Evolutionary conservation across 1,140 invertebrate species (phyloP).

Genomic region (Anagrus nilaparvatae): DNA sequence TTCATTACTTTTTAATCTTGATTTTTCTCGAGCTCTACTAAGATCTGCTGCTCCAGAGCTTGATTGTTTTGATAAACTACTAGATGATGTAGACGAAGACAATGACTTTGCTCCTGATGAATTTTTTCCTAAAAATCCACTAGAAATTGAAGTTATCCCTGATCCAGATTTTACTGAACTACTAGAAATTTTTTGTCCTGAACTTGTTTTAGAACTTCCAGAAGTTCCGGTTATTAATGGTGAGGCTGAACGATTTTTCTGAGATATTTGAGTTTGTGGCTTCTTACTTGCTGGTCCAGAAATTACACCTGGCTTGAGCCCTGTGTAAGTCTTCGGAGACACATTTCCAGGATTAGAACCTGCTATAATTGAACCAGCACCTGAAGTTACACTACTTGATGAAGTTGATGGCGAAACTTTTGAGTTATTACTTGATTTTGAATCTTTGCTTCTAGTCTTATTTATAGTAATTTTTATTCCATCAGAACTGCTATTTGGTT

Average conservation of each 20-base stretch:
- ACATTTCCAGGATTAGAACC: constrained; percentile 40
- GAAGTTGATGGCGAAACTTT: constrained; percentile 27
- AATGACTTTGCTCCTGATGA: constrained; percentile 31
- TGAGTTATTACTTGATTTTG: constrained; percentile 38
- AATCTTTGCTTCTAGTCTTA: constrained; percentile 66
- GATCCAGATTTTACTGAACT: constrained; percentile 26
- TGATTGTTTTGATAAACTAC: constrained; percentile 36
- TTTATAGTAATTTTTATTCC: constrained; percentile 85
- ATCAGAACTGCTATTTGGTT: constrained; percentile 62
- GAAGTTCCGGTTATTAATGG: constrained; percentile 16
- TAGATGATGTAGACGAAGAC: constrained; percentile 28
- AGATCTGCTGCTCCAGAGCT: constrained; percentile 43
- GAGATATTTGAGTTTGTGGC: constrained; percentile 44
- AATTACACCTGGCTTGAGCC: constrained; percentile 72
- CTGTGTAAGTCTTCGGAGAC: constrained; percentile 68
- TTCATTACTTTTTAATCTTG: constrained; percentile 44
- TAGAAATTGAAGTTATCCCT: constrained; percentile 20
- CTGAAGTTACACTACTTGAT: constrained; percentile 19
- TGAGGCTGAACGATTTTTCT: constrained; percentile 29
- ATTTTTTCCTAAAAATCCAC: constrained; percentile 23
- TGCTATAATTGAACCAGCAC: constrained; percentile 9
- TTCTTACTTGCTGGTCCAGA: constrained; percentile 73
- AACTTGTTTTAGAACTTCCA: constrained; percentile 23
- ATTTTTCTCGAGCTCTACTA: constrained; percentile 45
- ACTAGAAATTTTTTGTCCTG: constrained; percentile 43